Evolutionary conservation across 2,113 vertebrate species (phyloP), one percentile per base, ranked within the genome.

Genomic region (Hirundichthys speculiger): DNA sequence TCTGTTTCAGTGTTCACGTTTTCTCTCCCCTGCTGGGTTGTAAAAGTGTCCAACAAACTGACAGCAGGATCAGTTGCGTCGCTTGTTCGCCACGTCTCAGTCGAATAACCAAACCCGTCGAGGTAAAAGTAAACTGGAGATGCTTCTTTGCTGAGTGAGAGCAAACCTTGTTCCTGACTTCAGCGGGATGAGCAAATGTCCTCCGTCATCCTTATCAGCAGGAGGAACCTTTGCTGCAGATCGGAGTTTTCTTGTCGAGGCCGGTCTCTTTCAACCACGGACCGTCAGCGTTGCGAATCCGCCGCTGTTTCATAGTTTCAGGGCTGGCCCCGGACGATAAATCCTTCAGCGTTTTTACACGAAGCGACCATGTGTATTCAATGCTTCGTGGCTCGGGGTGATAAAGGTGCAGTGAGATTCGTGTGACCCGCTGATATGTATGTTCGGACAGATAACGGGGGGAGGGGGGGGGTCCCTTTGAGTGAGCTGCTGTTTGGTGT

Each of bases 401-500:
- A 72, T 75, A 41, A 55, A 52, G n/a, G 27, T 48, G 55, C 25
- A 38, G 21, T 34, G 59, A 24, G 64, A 52, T 71, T 48, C 56
- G 45, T 67, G 58, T 41, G 50, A 38, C 10, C 40, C 38, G 30
- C 6, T 34, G 30, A 55, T 68, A 4, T 40, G 47, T 52, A 53
- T 63, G 58, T 61, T 34, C 22, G 38, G 22, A 20, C 46, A 81
- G 64, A 86, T 73, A 80, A 79, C 67, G 6, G 30, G 30, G 6
- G n/a, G n/a, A n/a, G n/a, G 22, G 18, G 43, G 77, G 63, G 22
- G 58, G 65, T 70, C 72, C 77, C 49, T 68, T 84, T 42, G 42
- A 64, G 67, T 66, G 69, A 61, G 77, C 77, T 58, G 48, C 61
- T 22, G 62, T 77, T 66, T 76, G 84, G 64, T 64, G 79, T 61